Conservation (phyloP, 2,797 vertebrate species). For the Peromyscus melanophrys region DNA sequence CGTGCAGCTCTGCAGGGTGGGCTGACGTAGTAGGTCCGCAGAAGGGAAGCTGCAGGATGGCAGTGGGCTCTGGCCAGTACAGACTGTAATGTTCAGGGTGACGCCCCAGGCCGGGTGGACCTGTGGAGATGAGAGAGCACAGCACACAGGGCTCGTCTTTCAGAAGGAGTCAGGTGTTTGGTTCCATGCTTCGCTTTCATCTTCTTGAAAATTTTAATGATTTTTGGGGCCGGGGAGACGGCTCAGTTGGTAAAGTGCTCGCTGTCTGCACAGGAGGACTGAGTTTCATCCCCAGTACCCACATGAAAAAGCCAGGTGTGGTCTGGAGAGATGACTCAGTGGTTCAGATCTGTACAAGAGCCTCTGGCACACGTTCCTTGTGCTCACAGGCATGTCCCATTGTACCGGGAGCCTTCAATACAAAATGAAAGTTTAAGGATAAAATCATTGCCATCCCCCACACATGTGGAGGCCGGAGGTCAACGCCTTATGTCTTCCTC, state of each 20-base stretch:
- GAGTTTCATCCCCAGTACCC: background rate
- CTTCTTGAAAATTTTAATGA: background rate
- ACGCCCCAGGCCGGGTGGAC: background rate
- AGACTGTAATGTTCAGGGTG: background rate
- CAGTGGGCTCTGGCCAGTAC: background rate
- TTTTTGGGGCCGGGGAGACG: background rate
- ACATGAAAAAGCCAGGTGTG: background rate
- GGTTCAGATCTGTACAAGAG: too few relatives aligned
- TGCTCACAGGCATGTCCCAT: background rate
- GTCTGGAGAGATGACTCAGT: background rate
- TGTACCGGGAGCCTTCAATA: background rate
- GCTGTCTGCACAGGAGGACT: background rate
- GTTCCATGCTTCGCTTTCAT: background rate
- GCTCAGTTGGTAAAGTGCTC: background rate
- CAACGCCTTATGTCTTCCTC: background rate
- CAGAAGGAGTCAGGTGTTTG: background rate
- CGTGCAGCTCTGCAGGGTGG: background rate
- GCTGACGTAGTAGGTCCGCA: background rate
- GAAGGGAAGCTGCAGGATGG: background rate
- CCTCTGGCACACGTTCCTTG: background rate
- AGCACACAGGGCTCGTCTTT: background rate
- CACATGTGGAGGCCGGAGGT: background rate
- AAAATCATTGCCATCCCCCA: too few relatives aligned
- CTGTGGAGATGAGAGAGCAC: accelerated
- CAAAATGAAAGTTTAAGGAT: background rate